A percentile compares a stretch with the other conserved stretches of the same genome.
phyloP scores from a whole-genome alignment of 1,140 invertebrate species.

The Anastrepha obliqua region DNA sequence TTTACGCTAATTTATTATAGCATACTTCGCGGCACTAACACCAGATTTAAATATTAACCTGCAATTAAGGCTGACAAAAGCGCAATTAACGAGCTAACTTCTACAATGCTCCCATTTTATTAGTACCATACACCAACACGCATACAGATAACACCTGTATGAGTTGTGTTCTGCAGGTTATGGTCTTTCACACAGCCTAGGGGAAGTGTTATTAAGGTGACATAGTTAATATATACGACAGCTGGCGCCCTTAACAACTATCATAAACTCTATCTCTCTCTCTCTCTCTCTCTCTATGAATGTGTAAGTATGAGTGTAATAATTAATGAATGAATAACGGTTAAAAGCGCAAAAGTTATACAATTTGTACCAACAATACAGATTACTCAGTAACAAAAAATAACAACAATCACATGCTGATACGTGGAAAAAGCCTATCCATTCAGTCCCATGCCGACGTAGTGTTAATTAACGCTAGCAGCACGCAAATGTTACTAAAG shows the following conservation, averaged over 20 bases:
- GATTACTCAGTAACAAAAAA: too few species aligned
- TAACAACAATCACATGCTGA: too few species aligned
- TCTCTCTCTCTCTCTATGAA: not conserved
- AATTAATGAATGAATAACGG: too few species aligned
- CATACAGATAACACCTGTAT: too few species aligned
- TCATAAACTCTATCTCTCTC: not conserved
- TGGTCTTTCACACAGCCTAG: not conserved
- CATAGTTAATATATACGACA: not conserved
- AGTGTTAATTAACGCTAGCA: not conserved
- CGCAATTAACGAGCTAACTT: not conserved
- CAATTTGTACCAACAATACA: not conserved
- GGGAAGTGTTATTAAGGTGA: not conserved
- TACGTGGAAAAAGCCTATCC: too few species aligned
- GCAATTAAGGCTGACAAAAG: conserved; percentile 39
- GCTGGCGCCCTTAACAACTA: not conserved
- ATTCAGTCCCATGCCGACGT: not conserved
- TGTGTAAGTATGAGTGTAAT: not conserved
- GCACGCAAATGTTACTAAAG: not conserved
- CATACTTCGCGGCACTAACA: not conserved
- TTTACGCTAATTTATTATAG: conserved; percentile 10
- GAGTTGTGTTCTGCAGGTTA: too few species aligned
- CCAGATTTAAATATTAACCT: conserved; percentile 1
- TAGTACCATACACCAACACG: not conserved
- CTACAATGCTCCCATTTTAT: not conserved
- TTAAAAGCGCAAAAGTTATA: not conserved